Evolutionary conservation across 2,113 vertebrate genomes (phyloP), one percentile per base, ranked within the genome.

Genomic region (Oplegnathus fasciatus): DNA sequence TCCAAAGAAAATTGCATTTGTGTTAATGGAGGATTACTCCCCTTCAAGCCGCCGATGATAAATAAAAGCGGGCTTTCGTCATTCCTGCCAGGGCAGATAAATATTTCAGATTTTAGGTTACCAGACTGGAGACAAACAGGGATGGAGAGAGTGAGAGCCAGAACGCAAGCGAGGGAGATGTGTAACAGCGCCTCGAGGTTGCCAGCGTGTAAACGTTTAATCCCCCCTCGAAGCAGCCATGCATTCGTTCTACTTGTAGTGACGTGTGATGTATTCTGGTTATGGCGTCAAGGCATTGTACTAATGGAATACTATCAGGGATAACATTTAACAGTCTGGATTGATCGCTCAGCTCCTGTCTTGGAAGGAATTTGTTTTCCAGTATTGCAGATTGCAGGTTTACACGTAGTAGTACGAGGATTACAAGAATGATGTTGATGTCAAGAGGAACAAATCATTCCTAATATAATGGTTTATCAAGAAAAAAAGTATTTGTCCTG

Each of bases 51-150:
- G 32, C 46, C 3, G 54, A 74, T 78, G 76, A 78, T 86, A 82
- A 89, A 89, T 83, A 90, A 81, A 82, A 37, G 54, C 9, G 4
- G 66, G 84, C 61, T 88, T 84, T 71, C 37, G 60, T 79, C 78
- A 80, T 82, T 90, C 86, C 76, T 84, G 79, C 84, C 58, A 71
- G 72, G 57, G 34, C 55, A 66, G 66, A 83, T 66, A 79, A 50
- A 86, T 89, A 79, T 69, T 76, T 82, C 54, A 70, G 61, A 88
- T 92, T 88, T 67, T 66, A 58, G 62, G 80, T 91, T 91, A 70
- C 37, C 64, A 66, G 70, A 90, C 55, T 46, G 70, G 58, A 88
- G 55, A 85, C 50, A 50, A 65, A 72, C 60, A 34, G 1, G 22
- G 66, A 65, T 52, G 76, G 64, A 79, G 54, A 46, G 34, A 67